Conservation (phyloP, 2,888 invertebrate species). For the Eubasilissa splendida region DNA sequence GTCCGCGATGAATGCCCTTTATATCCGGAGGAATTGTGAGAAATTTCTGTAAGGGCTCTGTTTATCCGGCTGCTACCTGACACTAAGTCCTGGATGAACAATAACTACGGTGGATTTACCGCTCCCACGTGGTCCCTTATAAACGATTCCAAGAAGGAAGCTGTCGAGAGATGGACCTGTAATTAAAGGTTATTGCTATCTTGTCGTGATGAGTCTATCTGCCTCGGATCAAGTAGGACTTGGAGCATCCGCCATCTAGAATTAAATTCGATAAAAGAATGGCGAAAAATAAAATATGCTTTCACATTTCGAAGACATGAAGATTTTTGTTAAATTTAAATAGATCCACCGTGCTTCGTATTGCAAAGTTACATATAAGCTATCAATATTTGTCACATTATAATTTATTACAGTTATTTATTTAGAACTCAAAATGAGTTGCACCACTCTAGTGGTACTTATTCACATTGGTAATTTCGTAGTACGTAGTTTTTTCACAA, state of each 20-base stretch:
- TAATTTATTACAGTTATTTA: too few species aligned
- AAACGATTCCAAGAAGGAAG: not conserved
- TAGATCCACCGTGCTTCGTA: too few species aligned
- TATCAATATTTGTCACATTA: too few species aligned
- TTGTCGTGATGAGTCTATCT: not conserved
- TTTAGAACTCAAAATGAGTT: too few species aligned
- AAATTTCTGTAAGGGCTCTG: conserved; percentile 12
- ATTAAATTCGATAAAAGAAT: not conserved
- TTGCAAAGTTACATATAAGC: too few species aligned
- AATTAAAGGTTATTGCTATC: conserved; percentile 18
- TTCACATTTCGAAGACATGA: not conserved
- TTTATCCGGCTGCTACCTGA: conserved; percentile 10
- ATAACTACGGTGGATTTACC: conserved; percentile 6
- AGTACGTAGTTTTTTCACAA: too few species aligned
- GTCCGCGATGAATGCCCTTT: conserved; percentile 12
- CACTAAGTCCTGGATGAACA: conserved; percentile 19
- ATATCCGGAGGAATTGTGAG: conserved; percentile 27
- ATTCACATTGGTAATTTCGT: too few species aligned
- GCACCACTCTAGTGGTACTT: too few species aligned
- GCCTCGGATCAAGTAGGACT: not conserved
- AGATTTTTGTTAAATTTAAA: too few species aligned
- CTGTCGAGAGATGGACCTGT: not conserved
- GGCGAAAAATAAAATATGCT: not conserved
- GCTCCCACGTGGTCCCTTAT: conserved; percentile 16
- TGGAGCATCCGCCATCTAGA: not conserved